Conservation (phyloP, 2,113 vertebrate species). For the Spilogale gracilis region DNA sequence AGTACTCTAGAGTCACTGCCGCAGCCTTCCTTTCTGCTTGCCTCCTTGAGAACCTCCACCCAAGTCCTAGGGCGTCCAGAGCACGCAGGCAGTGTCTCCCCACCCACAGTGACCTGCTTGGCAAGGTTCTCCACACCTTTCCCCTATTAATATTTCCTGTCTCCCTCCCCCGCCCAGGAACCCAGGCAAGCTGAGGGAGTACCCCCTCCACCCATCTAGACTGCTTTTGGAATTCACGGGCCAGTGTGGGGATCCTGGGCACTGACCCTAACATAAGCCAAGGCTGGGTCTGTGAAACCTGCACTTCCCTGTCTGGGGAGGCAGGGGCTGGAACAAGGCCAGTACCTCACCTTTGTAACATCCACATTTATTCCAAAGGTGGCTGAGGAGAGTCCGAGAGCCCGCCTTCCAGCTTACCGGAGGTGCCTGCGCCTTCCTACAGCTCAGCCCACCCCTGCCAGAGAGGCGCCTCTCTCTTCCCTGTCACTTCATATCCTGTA, state of each 20-base stretch:
- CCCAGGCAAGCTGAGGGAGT: neutral
- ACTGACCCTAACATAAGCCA: neutral
- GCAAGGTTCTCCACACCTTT: conserved; percentile 44
- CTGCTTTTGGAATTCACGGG: neutral
- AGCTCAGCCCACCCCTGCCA: neutral
- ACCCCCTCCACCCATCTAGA: neutral
- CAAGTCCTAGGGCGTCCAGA: neutral
- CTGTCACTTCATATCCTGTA: neutral
- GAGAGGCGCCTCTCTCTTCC: neutral
- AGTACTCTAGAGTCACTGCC: neutral
- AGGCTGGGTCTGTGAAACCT: neutral
- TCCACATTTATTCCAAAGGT: conserved; percentile 5
- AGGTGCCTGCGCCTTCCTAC: neutral
- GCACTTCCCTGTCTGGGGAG: neutral
- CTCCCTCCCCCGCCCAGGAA: neutral
- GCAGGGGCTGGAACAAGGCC: accelerated
- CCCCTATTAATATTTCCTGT: conserved; percentile 24
- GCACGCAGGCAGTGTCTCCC: conserved; percentile 9
- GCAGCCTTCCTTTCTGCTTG: neutral
- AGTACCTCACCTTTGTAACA: neutral
- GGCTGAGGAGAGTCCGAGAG: neutral
- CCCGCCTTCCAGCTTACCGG: neutral
- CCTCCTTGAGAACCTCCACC: conserved; percentile 38
- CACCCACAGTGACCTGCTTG: conserved; percentile 31
- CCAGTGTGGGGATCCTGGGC: neutral